These are phyloP conservation scores for Bedellia somnulentella DNA, from an alignment of 2,888 invertebrate species.

Conservation along the genomic window DNA sequence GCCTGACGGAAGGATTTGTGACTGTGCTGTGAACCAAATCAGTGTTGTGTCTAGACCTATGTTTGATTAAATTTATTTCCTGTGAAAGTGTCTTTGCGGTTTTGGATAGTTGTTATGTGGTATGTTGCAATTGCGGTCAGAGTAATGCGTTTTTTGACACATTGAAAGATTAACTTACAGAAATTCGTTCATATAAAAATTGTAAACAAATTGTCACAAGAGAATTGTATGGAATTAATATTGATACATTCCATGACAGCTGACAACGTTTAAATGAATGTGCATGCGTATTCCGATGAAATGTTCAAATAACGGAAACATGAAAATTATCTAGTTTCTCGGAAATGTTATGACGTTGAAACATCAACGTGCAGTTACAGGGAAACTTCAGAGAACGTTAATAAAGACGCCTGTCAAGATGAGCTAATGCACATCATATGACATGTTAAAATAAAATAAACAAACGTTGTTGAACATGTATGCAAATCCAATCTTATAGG, in stretches of 20 bases:
- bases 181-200: constrained; percentile 44
- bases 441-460: no score
- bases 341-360: constrained; percentile 23
- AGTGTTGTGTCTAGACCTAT: constrained; percentile 17
- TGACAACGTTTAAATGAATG: constrained; percentile 36
- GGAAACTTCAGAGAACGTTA: constrained; percentile 18
- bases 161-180: constrained; percentile 30
- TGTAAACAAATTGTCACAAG: constrained; percentile 42
- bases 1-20: constrained; percentile 23
- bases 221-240: constrained; percentile 29
- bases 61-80: constrained; percentile 12
- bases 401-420: no score
- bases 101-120: constrained; percentile 22
- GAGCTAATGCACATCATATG: no score
- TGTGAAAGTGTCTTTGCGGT: constrained; percentile 29
- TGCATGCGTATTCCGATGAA: constrained; percentile 19
- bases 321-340: constrained; percentile 35
- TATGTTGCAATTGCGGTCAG: constrained; percentile 19
- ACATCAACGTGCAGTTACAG: constrained; percentile 14
- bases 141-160: constrained; percentile 11
- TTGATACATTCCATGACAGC: constrained; percentile 23
- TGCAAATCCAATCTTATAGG: no score
- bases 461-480: no score
- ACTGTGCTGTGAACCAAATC: constrained; percentile 28
- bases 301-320: constrained; percentile 37